These are phyloP conservation scores for Emberiza fucata DNA, from an alignment of 2,113 vertebrate species.

Conservation along the genomic window DNA sequence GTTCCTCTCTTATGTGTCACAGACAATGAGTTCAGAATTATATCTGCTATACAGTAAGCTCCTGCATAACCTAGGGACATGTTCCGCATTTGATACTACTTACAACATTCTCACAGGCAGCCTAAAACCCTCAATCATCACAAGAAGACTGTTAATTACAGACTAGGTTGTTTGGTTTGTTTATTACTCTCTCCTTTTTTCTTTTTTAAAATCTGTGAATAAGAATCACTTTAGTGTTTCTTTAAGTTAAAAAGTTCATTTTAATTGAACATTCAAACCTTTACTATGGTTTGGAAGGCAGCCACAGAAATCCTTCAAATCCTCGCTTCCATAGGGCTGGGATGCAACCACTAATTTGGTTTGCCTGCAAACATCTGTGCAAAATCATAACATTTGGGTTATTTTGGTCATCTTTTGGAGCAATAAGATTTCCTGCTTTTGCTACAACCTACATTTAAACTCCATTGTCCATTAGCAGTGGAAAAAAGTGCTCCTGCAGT, in stretches of 20 bases:
- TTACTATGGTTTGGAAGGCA: neutral
- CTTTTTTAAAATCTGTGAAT: neutral
- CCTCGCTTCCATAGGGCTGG: neutral
- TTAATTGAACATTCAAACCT: neutral
- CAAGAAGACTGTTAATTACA: neutral
- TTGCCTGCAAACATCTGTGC: neutral
- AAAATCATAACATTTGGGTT: neutral
- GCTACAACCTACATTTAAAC: neutral
- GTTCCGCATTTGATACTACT: neutral
- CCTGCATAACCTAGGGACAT: neutral
- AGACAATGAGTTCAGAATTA: neutral
- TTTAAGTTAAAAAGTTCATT: neutral
- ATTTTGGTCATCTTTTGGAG: neutral
- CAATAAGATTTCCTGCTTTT: neutral
- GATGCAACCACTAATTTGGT: neutral
- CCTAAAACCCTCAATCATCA: neutral
- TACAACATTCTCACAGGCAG: neutral
- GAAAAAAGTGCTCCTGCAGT: neutral
- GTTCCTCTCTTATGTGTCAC: neutral
- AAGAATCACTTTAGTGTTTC: neutral
- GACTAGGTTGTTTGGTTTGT: neutral
- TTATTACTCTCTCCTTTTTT: neutral
- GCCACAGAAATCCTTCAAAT: neutral
- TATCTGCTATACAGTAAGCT: neutral
- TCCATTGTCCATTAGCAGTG: neutral